Base-by-base conservation (phyloP, 2,113 vertebrate species). In the Gasterosteus nipponicus region DNA sequence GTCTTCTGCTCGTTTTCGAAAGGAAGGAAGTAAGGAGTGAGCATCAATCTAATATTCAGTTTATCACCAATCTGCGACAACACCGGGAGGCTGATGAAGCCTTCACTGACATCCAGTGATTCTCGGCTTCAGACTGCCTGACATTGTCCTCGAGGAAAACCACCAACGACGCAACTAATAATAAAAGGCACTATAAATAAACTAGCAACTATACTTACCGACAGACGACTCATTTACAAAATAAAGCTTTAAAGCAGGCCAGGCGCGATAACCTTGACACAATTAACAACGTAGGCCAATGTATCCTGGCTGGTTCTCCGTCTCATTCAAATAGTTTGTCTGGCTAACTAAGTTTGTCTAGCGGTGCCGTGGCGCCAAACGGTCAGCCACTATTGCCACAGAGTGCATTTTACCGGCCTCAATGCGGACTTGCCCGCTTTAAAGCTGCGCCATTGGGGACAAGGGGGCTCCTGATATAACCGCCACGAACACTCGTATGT, bases 311-410 rank as follows among this genome's bases (percentile, higher is more conserved):
- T 38, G 65, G 44, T 38, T 29, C 39, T 44, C 61, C 10, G 18
- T 41, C 46, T 11, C 41, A 26, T 66, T 47, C 73, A 78, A 49
- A 69, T 9, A 61, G 75, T 54, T 70, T 59, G 22, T 26, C 22
- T 26, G 22, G 22, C 22, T 26, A 26, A 26, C 22, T 26, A 26
- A 26, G 22, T 26, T 26, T 26, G 22, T 26, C 22, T 26, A 26
- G 80, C 75, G 1, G 7, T 6, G 44, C 29, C 73, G 80, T 87
- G 91, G 91, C 91, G 89, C 91, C 88, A 91, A 89, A 80, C 29
- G 61, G 29, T 49, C 49, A 6, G 72, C 49, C 75, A 53, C 38
- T 57, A 0, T 6, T 2, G 2, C 33, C 29, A 26, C 29, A 4
- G 1, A 14, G 3, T 0, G 54, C 2, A 4, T 46, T 62, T 26